phyloP scores from a whole-genome alignment of 2,797 vertebrate genomes.

The Phrynocephalus guinanensis region DNA sequence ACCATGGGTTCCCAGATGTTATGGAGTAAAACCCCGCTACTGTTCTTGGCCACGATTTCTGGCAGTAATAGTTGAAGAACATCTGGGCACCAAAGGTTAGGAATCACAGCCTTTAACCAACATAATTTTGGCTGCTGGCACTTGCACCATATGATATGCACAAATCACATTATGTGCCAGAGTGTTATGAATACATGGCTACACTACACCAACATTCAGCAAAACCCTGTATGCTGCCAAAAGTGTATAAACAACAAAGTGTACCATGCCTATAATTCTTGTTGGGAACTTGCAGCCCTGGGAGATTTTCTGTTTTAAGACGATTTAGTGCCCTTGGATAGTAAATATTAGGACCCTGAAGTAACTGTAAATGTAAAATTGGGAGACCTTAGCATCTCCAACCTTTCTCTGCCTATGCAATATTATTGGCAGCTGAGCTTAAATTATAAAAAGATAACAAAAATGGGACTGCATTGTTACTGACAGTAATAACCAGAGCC shows the following conservation, averaged over 20 bases:
- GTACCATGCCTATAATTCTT: slow-evolving; percentile 44
- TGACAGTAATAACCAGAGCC: slow-evolving; percentile 38
- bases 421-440: slow-evolving; percentile 63
- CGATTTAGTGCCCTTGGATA: slow-evolving; percentile 67
- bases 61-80: no score
- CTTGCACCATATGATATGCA: not conserved
- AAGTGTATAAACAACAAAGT: slow-evolving; percentile 29
- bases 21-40: no score
- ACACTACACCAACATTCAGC: not conserved
- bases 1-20: no score
- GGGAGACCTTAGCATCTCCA: slow-evolving; percentile 50
- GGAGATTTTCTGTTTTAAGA: slow-evolving; percentile 67
- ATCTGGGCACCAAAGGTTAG: no score
- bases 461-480: slow-evolving; percentile 39
- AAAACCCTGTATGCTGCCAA: slow-evolving; percentile 15
- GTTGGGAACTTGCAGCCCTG: slow-evolving; percentile 34
- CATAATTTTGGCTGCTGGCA: no score
- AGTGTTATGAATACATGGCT: not conserved
- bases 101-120: no score
- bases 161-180: not conserved
- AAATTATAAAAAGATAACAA: slow-evolving; percentile 62
- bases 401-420: slow-evolving; percentile 56
- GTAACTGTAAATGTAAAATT: slow-evolving; percentile 58
- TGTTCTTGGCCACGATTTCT: no score
- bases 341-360: slow-evolving; percentile 64